Base-by-base conservation (phyloP, 1,140 invertebrate genomes). In the Hermetia illucens region DNA sequence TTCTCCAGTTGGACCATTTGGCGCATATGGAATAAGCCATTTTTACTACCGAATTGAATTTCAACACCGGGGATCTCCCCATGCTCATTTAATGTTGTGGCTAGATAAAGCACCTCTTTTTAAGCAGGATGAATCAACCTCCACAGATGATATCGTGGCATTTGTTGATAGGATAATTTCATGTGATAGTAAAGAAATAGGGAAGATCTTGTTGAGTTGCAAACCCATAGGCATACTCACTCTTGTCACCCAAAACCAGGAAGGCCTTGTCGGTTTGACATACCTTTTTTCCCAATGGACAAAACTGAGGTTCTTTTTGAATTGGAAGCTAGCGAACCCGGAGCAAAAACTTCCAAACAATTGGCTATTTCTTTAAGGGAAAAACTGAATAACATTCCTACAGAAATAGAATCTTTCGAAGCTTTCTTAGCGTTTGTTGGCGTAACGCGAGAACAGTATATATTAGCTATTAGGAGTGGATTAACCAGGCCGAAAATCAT, bases 31-130 rank as follows among this genome's bases (percentile, higher is more conserved):
- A n/a, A n/a, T n/a, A n/a, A n/a, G n/a, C n/a, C n/a, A n/a, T n/a
- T n/a, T n/a, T 31, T 41, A 30, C 21, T 4, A 32, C 12, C 25
- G 27, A 5, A 35, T 41, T 22, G 35, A 41, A 38, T 41, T 41
- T 41, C 40, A 41, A 33, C 10, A 6, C 10, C 22, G 35, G 5
- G 40, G 34, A 9, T 21, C 17, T 10, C 40, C 40, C 4, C 34
- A 41, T 25, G 40, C 36, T 15, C 40, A 37, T 24, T 37, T 41
- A 12, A 32, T 41, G 4, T 13, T 41, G 5, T 41, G 40, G 35
- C 22, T 41, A 16, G 32, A 31, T 37, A 29, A 38, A 13, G 40
- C 35, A 5, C 40, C 34, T 21, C 3, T 5, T 3, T 41, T 21
- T 25, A 19, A 27, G 8, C 16, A 5, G 29, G 16, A 29, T 36